A percentile compares a stretch with the other conserved stretches of the same genome.
phyloP scores from a whole-genome alignment of 2,113 vertebrate species.

The Poeciliopsis turrubarensis region DNA sequence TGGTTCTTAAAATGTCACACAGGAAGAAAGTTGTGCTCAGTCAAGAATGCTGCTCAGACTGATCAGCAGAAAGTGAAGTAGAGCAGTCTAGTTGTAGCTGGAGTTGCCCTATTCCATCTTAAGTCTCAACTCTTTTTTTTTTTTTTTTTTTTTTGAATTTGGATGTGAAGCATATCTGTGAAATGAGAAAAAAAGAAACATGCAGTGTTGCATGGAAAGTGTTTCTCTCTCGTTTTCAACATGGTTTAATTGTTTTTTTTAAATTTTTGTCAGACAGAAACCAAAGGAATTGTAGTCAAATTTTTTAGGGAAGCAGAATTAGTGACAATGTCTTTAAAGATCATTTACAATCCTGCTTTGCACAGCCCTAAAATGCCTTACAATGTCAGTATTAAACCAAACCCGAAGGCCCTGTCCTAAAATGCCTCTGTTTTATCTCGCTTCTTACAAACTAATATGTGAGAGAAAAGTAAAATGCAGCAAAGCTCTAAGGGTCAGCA shows the following conservation, averaged over 20 bases:
- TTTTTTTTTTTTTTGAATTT: no score
- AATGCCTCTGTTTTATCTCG: background rate
- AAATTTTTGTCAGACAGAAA: background rate
- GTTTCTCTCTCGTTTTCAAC: no score
- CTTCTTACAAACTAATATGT: background rate
- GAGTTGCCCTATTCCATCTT: no score
- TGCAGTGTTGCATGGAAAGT: no score
- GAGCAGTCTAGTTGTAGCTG: background rate
- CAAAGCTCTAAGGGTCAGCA: background rate
- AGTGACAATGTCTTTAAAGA: no score
- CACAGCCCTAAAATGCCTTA: background rate
- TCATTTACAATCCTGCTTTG: background rate
- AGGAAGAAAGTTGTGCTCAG: background rate
- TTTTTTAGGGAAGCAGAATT: background rate
- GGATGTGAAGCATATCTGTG: no score
- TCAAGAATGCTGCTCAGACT: background rate
- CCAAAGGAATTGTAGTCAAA: background rate
- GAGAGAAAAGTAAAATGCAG: background rate
- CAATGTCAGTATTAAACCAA: background rate
- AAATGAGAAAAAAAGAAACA: no score
- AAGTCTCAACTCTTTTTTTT: no score
- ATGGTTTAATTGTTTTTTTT: no score
- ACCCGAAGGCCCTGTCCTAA: background rate
- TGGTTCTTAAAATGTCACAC: background rate
- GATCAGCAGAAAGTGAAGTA: background rate